phyloP scores from a whole-genome alignment of 1,140 invertebrate genomes.

The Gerris buenoi region DNA sequence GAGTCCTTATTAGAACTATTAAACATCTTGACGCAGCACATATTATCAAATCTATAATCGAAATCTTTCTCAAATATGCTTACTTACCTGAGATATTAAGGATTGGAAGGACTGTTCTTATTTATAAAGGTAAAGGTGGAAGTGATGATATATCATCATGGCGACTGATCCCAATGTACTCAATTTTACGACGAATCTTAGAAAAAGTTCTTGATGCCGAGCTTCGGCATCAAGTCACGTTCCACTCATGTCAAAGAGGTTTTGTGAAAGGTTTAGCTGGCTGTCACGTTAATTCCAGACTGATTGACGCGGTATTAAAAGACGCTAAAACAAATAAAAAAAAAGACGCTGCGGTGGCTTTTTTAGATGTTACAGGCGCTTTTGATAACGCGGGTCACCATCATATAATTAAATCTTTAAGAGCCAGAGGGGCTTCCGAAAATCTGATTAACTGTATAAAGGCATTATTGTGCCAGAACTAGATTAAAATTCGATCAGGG shows the following conservation, averaged over 20 bases:
- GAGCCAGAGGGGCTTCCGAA: background rate
- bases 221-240: background rate
- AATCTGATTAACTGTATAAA: background rate
- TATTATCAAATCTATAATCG: background rate
- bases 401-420: no score
- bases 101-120: background rate
- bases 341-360: background rate
- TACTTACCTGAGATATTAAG: background rate
- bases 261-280: background rate
- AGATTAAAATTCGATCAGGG: background rate
- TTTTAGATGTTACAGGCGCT: background rate
- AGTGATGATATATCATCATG: background rate
- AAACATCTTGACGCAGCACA: background rate
- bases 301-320: no score
- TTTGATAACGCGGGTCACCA: background rate
- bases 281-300: background rate
- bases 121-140: background rate
- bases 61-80: background rate
- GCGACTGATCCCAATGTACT: background rate
- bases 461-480: background rate
- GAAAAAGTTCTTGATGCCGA: background rate
- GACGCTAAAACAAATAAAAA: no score
- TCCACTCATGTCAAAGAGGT: background rate
- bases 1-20: background rate
- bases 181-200: background rate